phyloP scores from a whole-genome alignment of 1,140 invertebrate species.

The Whitmania pigra region DNA sequence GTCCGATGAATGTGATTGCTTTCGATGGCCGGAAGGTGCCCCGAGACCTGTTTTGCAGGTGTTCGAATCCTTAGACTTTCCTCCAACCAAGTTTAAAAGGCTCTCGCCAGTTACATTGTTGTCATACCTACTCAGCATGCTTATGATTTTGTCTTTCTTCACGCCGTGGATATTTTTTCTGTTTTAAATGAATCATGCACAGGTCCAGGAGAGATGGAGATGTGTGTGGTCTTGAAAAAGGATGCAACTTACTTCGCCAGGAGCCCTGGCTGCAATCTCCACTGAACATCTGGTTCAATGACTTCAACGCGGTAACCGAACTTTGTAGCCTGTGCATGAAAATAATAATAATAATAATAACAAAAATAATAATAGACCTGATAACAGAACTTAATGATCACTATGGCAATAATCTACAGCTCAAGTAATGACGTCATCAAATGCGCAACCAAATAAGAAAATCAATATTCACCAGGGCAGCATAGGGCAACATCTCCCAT shows the following conservation, averaged over 20 bases:
- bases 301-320: constrained; percentile 62
- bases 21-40: too few species aligned
- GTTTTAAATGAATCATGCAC: not conserved
- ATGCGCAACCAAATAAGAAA: not conserved
- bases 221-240: not conserved
- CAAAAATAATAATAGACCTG: not conserved
- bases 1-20: too few species aligned
- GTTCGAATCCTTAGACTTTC: too few species aligned
- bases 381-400: not conserved
- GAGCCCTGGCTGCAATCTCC: constrained; percentile 54
- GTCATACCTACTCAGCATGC: constrained; percentile 4
- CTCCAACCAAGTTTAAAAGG: not conserved
- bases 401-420: not conserved
- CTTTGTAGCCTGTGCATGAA: constrained; percentile 40
- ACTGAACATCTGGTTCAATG: constrained; percentile 61
- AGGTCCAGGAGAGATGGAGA: not conserved
- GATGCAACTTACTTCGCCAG: constrained; percentile 30
- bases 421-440: not conserved
- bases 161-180: constrained; percentile 6
- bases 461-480: constrained; percentile 37
- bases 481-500: constrained; percentile 71
- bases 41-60: too few species aligned
- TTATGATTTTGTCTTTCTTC: not conserved
- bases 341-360: too few species aligned
- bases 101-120: not conserved